Evolutionary conservation across 2,888 invertebrate species (phyloP), one percentile per base, ranked within the genome.

Genomic region (Azorinus chamasolen): DNA sequence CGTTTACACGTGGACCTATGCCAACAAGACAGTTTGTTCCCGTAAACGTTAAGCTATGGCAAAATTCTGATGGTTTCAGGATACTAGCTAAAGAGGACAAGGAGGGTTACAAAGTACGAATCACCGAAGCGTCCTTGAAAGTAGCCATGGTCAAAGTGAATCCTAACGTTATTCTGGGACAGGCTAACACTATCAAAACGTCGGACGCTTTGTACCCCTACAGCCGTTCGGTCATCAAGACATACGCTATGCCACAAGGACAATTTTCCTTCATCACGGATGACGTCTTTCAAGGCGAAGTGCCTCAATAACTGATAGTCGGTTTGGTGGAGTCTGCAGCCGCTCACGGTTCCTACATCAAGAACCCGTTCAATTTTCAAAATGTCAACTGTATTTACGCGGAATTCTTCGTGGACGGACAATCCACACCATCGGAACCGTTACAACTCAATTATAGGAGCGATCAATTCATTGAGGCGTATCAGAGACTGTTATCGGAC

Each of bases 11-110:
- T 64, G 0, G 75, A 75, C 39, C 41, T 69, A 0, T 75, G 68
- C 53, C 75, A 75, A 58, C 75, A 75, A 32, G 58, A 69, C 51
- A 69, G 63, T 53, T 25, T 75, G 69, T 75, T 27, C 69, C 71
- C 6, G 8, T 71, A n/a, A 71, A 71, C 43, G 24, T 62, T 25
- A 61, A 62, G 37, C 37, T 46, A 16, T 70, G 53, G 61, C 62
- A 70, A 22, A 61, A 24, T 43, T 22, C 25, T 4, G 43, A 70
- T 20, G 1, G 24, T 24, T 58, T 66, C 41, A 20, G 58, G 18
- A 48, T 58, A 32, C 39, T 55, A 45, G 53, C 45, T 10, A 27
- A 20, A 14, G 45, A 27, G 8, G 46, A 16, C 3, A 43, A 20
- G 1, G 25, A 64, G 22, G 20, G 32, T 16, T 77, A 71, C 45